A percentile compares a stretch with the other conserved stretches of the same genome.
Conservation (phyloP, 2,888 invertebrate species). For the Spodoptera picta region DNA sequence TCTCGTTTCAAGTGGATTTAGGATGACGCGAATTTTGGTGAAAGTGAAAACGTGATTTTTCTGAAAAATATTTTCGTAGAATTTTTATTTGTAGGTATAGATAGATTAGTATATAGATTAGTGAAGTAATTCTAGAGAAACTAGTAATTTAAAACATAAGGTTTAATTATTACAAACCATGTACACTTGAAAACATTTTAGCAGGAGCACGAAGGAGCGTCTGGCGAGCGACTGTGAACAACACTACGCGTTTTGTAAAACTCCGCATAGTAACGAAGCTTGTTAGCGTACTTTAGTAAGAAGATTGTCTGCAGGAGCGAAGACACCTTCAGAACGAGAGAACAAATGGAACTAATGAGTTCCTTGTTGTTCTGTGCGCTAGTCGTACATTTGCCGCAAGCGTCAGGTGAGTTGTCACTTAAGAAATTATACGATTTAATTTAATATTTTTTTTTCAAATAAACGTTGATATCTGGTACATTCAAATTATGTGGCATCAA, state of each 20-base stretch:
- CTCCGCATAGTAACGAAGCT: constrained; percentile 82
- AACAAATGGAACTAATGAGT: constrained; percentile 85
- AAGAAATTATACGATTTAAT: neutral
- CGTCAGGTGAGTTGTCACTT: constrained; percentile 68
- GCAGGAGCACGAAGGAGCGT: constrained; percentile 59
- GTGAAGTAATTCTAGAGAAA: too few species aligned
- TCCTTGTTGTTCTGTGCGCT: constrained; percentile 78
- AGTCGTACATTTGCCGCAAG: constrained; percentile 69
- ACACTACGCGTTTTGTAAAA: constrained; percentile 74
- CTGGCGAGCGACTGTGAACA: constrained; percentile 57
- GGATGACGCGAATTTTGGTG: neutral
- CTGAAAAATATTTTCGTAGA: too few species aligned
- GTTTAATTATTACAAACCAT: constrained; percentile 58
- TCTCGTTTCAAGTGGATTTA: constrained; percentile 14
- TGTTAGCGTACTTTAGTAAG: constrained; percentile 83
- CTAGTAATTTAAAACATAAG: too few species aligned
- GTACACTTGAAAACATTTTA: constrained; percentile 71
- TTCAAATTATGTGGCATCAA: too few species aligned
- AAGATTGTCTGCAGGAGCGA: constrained; percentile 75
- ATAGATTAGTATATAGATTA: too few species aligned
- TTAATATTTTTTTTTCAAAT: too few species aligned
- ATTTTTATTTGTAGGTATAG: too few species aligned
- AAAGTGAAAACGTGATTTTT: neutral
- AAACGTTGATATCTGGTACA: too few species aligned
- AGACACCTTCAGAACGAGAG: constrained; percentile 75